A percentile compares a stretch with the other conserved stretches of the same genome.
These are phyloP conservation scores for Glyphotaelius pellucidus DNA, from an alignment of 2,888 invertebrate genomes.

Conservation along the genomic window DNA sequence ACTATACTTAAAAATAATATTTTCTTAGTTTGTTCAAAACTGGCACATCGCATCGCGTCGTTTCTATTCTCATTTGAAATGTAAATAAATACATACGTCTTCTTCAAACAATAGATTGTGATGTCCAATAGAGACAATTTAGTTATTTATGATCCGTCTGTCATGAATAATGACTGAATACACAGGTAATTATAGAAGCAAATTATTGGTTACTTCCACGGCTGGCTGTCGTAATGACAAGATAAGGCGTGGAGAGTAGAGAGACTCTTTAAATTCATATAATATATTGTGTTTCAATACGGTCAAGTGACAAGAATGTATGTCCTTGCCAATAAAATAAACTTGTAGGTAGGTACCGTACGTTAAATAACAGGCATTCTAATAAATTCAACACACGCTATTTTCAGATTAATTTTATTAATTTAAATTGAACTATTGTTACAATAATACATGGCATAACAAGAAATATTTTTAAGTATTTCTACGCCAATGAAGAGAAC, in stretches of 20 bases:
- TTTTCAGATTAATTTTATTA: too few species aligned
- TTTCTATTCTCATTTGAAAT: slow-evolving; percentile 44
- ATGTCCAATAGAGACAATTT: slow-evolving; percentile 48
- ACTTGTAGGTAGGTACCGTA: not conserved
- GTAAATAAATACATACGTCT: slow-evolving; percentile 47
- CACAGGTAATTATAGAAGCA: slow-evolving; percentile 36
- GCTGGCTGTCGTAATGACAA: not conserved
- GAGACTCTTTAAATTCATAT: not conserved
- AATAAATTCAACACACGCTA: too few species aligned
- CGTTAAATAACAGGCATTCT: not conserved
- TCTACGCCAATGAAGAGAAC: too few species aligned
- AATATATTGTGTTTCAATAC: not conserved
- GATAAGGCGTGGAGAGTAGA: not conserved
- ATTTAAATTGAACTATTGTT: too few species aligned
- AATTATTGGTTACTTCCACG: slow-evolving; percentile 28
- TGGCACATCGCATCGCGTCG: not conserved
- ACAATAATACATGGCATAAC: too few species aligned
- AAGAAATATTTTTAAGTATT: too few species aligned
- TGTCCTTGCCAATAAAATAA: not conserved
- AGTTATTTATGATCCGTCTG: slow-evolving; percentile 41
- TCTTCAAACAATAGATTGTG: slow-evolving; percentile 35
- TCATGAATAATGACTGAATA: slow-evolving; percentile 35
- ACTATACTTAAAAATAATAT: not conserved
- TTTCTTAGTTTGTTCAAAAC: slow-evolving; percentile 2
- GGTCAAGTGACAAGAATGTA: not conserved